These are phyloP conservation scores for Vulpes vulpes DNA, from an alignment of 2,113 vertebrate species.

Conservation along the genomic window DNA sequence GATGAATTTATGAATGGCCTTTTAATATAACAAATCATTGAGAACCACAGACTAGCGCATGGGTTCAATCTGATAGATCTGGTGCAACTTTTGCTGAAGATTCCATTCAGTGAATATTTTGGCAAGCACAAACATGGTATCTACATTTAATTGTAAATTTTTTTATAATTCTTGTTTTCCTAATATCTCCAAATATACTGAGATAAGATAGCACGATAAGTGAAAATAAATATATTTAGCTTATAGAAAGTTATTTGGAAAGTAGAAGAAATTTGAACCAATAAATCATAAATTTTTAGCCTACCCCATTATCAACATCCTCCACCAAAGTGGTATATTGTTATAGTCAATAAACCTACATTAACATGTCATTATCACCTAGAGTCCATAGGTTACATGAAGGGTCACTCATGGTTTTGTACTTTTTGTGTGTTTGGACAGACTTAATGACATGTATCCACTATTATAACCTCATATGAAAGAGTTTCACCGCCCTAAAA, in stretches of 20 bases:
- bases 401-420: background rate
- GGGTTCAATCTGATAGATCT: background rate
- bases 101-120: background rate
- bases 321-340: background rate
- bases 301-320: background rate
- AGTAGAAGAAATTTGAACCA: background rate
- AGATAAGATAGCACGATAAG: background rate
- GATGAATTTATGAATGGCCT: background rate
- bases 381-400: background rate
- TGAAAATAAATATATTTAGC: background rate
- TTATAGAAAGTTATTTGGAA: conserved; percentile 17
- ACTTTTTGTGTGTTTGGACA: background rate
- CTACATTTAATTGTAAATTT: background rate
- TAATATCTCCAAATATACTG: background rate
- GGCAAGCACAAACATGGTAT: background rate
- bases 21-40: background rate
- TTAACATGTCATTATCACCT: background rate
- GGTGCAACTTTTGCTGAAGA: background rate
- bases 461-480: background rate
- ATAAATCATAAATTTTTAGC: background rate
- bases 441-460: background rate
- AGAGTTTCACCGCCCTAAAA: background rate
- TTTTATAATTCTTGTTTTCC: background rate
- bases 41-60: background rate
- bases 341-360: background rate